These are phyloP conservation scores for Caenorhabditis becei DNA, from an alignment of 2,888 invertebrate genomes.

Conservation along the genomic window DNA sequence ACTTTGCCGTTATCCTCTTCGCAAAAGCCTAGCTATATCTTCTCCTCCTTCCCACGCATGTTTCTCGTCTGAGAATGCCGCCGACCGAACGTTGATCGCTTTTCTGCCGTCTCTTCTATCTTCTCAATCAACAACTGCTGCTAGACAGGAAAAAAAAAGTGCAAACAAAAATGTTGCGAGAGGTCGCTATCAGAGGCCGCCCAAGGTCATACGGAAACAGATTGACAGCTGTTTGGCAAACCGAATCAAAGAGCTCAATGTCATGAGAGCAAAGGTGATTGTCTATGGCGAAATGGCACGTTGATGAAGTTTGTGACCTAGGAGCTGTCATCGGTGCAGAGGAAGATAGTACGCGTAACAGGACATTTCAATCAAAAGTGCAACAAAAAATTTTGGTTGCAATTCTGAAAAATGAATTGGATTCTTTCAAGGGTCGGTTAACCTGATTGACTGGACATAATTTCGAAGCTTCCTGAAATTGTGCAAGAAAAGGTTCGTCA, in stretches of 20 bases:
- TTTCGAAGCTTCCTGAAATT: too few species aligned
- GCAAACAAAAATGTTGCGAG: constrained; percentile 42
- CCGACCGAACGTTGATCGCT: constrained; percentile 35
- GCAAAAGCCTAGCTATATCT: constrained; percentile 9
- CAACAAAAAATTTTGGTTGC: not conserved
- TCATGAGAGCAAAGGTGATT: not conserved
- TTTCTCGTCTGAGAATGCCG: constrained; percentile 8
- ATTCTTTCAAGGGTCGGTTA: too few species aligned
- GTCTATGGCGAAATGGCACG: constrained; percentile 14
- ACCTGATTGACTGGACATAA: too few species aligned
- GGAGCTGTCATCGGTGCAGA: not conserved
- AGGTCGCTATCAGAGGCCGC: constrained; percentile 1
- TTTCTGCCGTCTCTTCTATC: not conserved
- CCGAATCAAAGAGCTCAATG: not conserved
- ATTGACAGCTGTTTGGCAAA: constrained; percentile 38
- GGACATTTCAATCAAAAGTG: not conserved
- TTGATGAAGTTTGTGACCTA: not conserved
- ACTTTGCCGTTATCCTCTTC: constrained; percentile 2
- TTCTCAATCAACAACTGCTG: constrained; percentile 19
- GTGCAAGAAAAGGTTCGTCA: too few species aligned
- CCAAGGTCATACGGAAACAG: constrained; percentile 26
- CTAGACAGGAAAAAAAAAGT: constrained; percentile 39
- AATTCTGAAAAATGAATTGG: not conserved
- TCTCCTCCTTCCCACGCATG: constrained; percentile 40
- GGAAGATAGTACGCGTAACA: too few species aligned